Conservation (phyloP, 2,797 vertebrate species). For the Danionella dracula region DNA sequence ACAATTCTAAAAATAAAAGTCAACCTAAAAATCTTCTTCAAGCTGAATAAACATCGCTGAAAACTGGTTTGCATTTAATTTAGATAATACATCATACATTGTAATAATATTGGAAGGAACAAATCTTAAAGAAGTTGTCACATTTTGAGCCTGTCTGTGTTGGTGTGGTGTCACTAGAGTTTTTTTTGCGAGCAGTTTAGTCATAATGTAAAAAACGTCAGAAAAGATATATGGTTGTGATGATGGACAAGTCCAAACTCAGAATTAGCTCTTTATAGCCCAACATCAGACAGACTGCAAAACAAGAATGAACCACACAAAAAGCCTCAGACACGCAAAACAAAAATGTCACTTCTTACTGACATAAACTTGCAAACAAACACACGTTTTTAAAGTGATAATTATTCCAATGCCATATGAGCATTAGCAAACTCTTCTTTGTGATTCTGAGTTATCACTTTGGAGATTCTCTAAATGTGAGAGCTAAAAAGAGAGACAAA, state of each 20-base stretch:
- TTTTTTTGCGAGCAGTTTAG: slow-evolving; percentile 50
- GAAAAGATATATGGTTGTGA: slow-evolving; percentile 44
- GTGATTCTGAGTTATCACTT: slow-evolving; percentile 28
- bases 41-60: slow-evolving; percentile 16
- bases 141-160: slow-evolving; percentile 32
- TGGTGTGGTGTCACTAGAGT: slow-evolving; percentile 37
- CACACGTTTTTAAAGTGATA: slow-evolving; percentile 14
- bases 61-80: slow-evolving; percentile 17
- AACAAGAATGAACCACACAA: slow-evolving; percentile 1
- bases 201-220: slow-evolving; percentile 55
- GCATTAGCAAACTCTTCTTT: slow-evolving; percentile 18
- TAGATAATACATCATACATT: slow-evolving; percentile 29
- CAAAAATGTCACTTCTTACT: slow-evolving; percentile 34
- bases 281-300: slow-evolving; percentile 31
- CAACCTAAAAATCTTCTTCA: not conserved
- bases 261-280: slow-evolving; percentile 9
- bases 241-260: slow-evolving; percentile 52
- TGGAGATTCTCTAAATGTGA: slow-evolving; percentile 1
- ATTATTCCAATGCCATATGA: slow-evolving; percentile 16
- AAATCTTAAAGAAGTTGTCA: slow-evolving; percentile 34
- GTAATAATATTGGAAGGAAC: slow-evolving; percentile 36
- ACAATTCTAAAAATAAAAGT: not conserved
- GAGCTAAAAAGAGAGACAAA: slow-evolving; percentile 19
- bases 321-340: slow-evolving; percentile 26
- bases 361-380: slow-evolving; percentile 29